A percentile compares a stretch with the other conserved stretches of the same genome.
phyloP scores from a whole-genome alignment of 2,797 vertebrate species.

The Helicolenus hilgendorfi region DNA sequence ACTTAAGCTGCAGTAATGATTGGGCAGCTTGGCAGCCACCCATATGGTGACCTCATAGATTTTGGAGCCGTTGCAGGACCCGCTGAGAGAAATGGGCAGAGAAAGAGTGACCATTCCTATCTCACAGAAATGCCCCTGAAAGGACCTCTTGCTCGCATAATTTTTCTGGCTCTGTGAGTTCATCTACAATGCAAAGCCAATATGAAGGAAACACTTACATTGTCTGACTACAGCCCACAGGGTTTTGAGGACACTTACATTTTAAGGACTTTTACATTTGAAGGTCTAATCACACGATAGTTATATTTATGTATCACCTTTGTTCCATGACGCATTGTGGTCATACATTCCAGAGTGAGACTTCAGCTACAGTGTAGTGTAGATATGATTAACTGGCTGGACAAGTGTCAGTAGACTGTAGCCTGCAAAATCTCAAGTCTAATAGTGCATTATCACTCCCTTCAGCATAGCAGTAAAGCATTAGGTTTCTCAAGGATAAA shows the following conservation, averaged over 20 bases:
- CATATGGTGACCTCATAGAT: slow-evolving; percentile 77
- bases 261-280: not conserved
- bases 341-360: not conserved
- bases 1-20: slow-evolving; percentile 82
- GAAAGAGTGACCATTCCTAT: slow-evolving; percentile 46
- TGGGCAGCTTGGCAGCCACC: slow-evolving; percentile 67
- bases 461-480: not conserved
- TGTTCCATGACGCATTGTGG: not conserved
- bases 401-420: not conserved
- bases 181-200: not conserved
- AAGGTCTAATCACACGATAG: not conserved
- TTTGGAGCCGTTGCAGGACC: slow-evolving; percentile 63
- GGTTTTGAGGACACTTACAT: not conserved
- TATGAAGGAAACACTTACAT: not conserved
- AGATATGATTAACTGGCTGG: not conserved
- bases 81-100: slow-evolving; percentile 52
- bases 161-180: slow-evolving; percentile 12
- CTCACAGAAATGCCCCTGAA: slow-evolving; percentile 37
- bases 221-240: not conserved
- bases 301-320: not conserved
- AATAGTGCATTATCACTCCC: not conserved
- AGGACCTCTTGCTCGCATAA: slow-evolving; percentile 15
- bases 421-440: not conserved
- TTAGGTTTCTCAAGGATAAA: not conserved
- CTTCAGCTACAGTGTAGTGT: not conserved